phyloP scores from a whole-genome alignment of 2,888 invertebrate genomes.

The Torymus auratus region DNA sequence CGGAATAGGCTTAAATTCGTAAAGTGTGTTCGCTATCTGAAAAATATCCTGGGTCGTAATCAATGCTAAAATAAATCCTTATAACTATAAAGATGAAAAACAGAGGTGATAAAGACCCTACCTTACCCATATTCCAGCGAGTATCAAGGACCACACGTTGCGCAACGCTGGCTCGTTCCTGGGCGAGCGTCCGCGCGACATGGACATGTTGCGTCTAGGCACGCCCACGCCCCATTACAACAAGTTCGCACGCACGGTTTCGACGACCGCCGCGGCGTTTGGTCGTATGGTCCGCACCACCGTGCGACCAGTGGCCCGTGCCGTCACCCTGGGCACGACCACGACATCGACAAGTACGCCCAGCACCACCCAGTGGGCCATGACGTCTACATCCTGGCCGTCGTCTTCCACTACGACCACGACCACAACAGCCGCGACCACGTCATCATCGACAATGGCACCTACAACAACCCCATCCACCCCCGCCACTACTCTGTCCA shows the following conservation, averaged over 20 bases:
- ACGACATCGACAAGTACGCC: slow-evolving; percentile 75
- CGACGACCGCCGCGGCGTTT: slow-evolving; percentile 69
- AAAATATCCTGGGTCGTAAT: too few species aligned
- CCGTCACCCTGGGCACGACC: slow-evolving; percentile 62
- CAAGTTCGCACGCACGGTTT: slow-evolving; percentile 57
- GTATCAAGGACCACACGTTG: slow-evolving; percentile 85
- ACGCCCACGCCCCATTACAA: slow-evolving; percentile 77
- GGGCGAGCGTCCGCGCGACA: slow-evolving; percentile 79
- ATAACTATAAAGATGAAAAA: too few species aligned
- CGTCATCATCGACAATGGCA: slow-evolving; percentile 73
- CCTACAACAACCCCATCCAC: slow-evolving; percentile 67
- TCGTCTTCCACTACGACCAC: slow-evolving; percentile 64
- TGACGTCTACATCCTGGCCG: slow-evolving; percentile 61
- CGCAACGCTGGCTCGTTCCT: slow-evolving; percentile 86
- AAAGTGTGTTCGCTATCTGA: too few species aligned
- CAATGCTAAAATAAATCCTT: too few species aligned
- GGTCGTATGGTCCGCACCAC: slow-evolving; percentile 72
- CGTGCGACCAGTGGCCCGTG: slow-evolving; percentile 68
- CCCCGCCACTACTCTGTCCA: slow-evolving; percentile 69
- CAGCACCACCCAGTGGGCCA: slow-evolving; percentile 66
- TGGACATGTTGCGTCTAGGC: slow-evolving; percentile 76
- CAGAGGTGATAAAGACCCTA: background rate
- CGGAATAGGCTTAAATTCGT: too few species aligned
- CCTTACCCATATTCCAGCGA: slow-evolving; percentile 74
- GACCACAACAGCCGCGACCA: slow-evolving; percentile 72